These are phyloP conservation scores for Syrista parreyssii DNA, from an alignment of 2,888 invertebrate genomes.

Conservation along the genomic window DNA sequence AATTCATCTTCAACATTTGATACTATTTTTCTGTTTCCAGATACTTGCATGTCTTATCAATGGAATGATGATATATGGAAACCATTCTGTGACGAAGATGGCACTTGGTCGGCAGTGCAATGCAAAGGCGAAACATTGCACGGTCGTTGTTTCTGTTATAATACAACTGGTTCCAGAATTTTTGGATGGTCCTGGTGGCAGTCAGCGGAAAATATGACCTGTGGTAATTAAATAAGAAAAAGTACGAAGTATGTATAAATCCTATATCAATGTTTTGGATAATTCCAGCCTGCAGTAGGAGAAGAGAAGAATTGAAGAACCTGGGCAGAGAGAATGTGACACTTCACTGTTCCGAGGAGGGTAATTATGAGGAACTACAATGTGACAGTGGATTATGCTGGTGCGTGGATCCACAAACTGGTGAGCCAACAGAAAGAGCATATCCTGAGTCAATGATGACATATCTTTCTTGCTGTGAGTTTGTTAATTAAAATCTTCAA, in stretches of 20 bases:
- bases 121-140: constrained; percentile 29
- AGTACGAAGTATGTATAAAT: neutral
- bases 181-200: constrained; percentile 75
- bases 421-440: constrained; percentile 68
- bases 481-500: neutral
- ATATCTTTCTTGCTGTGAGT: constrained; percentile 76
- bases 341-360: constrained; percentile 74
- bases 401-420: constrained; percentile 75
- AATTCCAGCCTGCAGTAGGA: constrained; percentile 72
- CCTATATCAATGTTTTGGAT: neutral
- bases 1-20: neutral
- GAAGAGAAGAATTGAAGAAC: constrained; percentile 69
- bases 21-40: neutral
- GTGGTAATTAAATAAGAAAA: constrained; percentile 66
- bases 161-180: constrained; percentile 71
- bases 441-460: constrained; percentile 71
- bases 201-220: constrained; percentile 73
- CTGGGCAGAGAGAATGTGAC: constrained; percentile 66
- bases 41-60: constrained; percentile 8
- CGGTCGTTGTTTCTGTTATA: constrained; percentile 73
- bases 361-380: constrained; percentile 77
- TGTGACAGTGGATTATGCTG: constrained; percentile 77
- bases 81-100: constrained; percentile 26
- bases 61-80: constrained; percentile 20
- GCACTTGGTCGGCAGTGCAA: constrained; percentile 25